Percentiles rank a stretch among this genome's conserved stretches.
These are phyloP conservation scores for Lophura swinhoii DNA, from an alignment of 2,797 vertebrate genomes.

Conservation along the genomic window DNA sequence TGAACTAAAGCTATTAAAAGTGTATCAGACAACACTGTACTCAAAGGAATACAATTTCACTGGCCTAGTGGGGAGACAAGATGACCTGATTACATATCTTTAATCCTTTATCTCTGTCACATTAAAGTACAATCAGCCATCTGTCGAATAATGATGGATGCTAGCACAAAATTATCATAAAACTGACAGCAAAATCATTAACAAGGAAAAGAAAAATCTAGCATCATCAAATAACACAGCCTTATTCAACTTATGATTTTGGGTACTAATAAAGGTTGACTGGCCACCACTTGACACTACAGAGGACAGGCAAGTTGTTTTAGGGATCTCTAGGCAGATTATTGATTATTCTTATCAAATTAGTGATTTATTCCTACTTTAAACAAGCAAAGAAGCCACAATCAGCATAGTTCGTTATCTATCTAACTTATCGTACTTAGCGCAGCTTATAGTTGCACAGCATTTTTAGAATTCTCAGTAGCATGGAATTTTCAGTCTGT, in stretches of 20 bases:
- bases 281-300: not conserved
- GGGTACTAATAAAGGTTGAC: not conserved
- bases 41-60: not conserved
- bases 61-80: not conserved
- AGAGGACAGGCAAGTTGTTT: not conserved
- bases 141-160: not conserved
- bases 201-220: not conserved
- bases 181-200: not conserved
- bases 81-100: not conserved
- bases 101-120: not conserved
- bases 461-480: not conserved
- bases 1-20: not conserved
- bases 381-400: not conserved
- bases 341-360: no score
- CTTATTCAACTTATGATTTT: not conserved
- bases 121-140: not conserved
- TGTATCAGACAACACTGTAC: not conserved
- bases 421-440: not conserved
- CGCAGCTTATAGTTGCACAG: not conserved
- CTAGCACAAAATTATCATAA: not conserved
- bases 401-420: not conserved
- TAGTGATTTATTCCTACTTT: no score
- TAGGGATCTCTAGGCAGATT: not conserved
- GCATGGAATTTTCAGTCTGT: not conserved
- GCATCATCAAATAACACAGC: not conserved